phyloP scores from a whole-genome alignment of 2,888 invertebrate genomes.

The Oxycera nigricornis region DNA sequence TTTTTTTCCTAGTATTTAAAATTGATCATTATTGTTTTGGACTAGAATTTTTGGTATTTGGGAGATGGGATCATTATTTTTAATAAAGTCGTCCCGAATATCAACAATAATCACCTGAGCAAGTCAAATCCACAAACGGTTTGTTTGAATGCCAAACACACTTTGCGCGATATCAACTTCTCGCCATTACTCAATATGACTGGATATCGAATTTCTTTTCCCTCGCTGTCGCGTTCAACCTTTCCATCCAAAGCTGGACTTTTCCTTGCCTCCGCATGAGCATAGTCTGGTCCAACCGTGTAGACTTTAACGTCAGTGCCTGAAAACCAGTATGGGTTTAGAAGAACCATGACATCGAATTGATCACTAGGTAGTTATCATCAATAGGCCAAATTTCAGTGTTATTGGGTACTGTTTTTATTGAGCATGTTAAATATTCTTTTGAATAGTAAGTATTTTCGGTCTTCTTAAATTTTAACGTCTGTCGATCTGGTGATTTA shows the following conservation, averaged over 20 bases:
- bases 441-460: too few species aligned
- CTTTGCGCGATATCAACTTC: conserved; percentile 96
- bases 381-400: too few species aligned
- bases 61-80: not conserved
- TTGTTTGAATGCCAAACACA: conserved; percentile 95
- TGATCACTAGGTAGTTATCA: too few species aligned
- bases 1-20: too few species aligned
- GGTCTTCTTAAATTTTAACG: too few species aligned
- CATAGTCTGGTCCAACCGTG: conserved; percentile 99
- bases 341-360: too few species aligned
- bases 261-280: conserved; percentile 98
- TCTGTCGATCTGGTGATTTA: too few species aligned
- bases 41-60: too few species aligned
- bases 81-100: not conserved
- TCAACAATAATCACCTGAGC: conserved; percentile 68
- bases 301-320: conserved; percentile 85
- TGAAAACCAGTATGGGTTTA: conserved; percentile 55
- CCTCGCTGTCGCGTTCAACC: conserved; percentile 97
- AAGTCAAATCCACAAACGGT: conserved; percentile 99
- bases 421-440: too few species aligned
- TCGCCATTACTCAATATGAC: conserved; percentile 97
- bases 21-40: too few species aligned
- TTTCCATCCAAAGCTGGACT: conserved; percentile 98
- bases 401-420: too few species aligned
- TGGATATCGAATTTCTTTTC: conserved; percentile 98